These are phyloP conservation scores for Drosophila fungiperda DNA, from an alignment of 2,888 invertebrate genomes.

Conservation along the genomic window DNA sequence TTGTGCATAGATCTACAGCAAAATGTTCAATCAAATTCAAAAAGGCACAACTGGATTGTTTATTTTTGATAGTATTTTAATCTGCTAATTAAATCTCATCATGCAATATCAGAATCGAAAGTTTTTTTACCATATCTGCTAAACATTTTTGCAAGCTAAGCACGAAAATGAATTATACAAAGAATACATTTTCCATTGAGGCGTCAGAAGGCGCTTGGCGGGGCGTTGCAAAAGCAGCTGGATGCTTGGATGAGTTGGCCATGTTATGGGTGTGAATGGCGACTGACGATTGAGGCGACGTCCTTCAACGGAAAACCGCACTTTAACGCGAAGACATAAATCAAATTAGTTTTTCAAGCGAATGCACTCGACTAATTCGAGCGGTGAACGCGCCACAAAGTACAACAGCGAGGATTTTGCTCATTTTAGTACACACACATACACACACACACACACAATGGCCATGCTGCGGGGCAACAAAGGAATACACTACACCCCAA, in stretches of 20 bases:
- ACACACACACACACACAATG: constrained; percentile 25
- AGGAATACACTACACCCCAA: constrained; percentile 44
- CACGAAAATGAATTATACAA: constrained; percentile 49
- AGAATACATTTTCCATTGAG: constrained; percentile 23
- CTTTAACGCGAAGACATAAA: constrained; percentile 77
- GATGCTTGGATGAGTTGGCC: constrained; percentile 40
- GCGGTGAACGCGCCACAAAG: constrained; percentile 56
- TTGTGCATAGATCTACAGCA: not conserved
- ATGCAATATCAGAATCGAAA: not conserved
- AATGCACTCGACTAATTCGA: constrained; percentile 79
- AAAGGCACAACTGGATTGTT: not conserved
- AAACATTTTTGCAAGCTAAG: constrained; percentile 55
- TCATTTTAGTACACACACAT: constrained; percentile 55
- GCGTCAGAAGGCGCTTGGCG: constrained; percentile 54
- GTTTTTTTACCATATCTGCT: constrained; percentile 69
- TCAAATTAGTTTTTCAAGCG: constrained; percentile 82
- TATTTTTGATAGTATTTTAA: not conserved
- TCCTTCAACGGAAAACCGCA: constrained; percentile 53
- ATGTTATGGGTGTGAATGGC: constrained; percentile 66
- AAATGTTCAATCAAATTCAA: not conserved
- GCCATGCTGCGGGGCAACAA: constrained; percentile 38
- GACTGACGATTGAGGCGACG: constrained; percentile 38
- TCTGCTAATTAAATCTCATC: not conserved
- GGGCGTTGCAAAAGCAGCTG: constrained; percentile 67
- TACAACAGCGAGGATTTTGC: constrained; percentile 49